Conservation (phyloP, 2,113 vertebrate genomes). For the Mustelus asterias region DNA sequence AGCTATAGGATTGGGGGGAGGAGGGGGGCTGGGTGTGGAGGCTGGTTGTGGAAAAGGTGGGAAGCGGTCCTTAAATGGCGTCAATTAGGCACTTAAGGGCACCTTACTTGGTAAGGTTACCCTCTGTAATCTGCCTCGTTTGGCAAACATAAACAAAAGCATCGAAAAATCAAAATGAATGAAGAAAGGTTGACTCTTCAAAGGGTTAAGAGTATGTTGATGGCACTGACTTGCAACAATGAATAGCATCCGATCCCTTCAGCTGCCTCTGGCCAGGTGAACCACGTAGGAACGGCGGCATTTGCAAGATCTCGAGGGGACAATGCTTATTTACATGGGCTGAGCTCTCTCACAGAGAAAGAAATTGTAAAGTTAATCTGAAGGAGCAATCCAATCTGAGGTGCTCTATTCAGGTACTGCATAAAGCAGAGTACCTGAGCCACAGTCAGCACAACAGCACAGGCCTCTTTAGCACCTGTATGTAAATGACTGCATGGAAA, state of each 20-base stretch:
- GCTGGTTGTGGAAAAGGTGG: no score
- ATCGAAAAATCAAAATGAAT: neutral
- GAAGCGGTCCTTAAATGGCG: no score
- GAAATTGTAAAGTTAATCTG: conserved; percentile 29
- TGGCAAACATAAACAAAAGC: neutral
- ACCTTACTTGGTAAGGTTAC: no score
- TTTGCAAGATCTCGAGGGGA: neutral
- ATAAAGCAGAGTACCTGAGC: conserved; percentile 32
- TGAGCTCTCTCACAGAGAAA: neutral
- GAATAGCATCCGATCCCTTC: neutral
- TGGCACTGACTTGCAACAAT: neutral
- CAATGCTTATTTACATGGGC: neutral
- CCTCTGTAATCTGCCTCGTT: neutral
- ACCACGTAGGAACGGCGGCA: neutral
- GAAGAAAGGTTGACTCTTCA: neutral
- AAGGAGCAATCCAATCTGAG: conserved; percentile 8
- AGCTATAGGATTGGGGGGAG: no score
- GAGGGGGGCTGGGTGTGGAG: no score
- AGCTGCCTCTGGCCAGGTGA: conserved; percentile 22
- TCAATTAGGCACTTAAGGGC: no score
- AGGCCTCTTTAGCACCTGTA: conserved; percentile 30
- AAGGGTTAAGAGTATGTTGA: neutral
- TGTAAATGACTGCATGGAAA: conserved; percentile 7
- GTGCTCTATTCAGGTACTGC: neutral
- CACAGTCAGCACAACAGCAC: neutral